Conservation (phyloP, 2,113 vertebrate species). For the Trachemys scripta region DNA sequence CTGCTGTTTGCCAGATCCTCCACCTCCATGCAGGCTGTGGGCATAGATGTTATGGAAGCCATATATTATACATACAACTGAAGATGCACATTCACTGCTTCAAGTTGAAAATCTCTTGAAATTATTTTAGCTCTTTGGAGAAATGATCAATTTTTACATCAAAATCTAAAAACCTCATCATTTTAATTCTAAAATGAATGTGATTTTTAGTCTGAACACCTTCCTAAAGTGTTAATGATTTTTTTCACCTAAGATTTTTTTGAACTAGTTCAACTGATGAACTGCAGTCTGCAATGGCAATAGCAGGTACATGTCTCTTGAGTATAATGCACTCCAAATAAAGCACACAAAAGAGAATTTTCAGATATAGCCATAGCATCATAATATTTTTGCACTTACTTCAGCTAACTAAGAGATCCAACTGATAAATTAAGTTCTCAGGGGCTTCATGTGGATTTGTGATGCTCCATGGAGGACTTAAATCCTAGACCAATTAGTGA, state of each 20-base stretch:
- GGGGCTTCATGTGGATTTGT: background rate
- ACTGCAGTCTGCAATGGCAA: background rate
- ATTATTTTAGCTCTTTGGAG: background rate
- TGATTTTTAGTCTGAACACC: background rate
- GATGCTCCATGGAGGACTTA: background rate
- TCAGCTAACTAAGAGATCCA: accelerated
- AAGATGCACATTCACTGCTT: background rate
- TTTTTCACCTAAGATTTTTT: background rate
- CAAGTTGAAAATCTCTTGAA: accelerated
- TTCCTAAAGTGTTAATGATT: accelerated
- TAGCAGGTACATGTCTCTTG: accelerated
- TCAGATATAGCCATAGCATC: background rate
- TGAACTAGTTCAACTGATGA: background rate
- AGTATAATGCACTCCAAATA: background rate
- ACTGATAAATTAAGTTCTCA: background rate
- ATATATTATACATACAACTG: background rate
- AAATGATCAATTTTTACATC: background rate
- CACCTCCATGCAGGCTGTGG: background rate
- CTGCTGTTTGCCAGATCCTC: background rate
- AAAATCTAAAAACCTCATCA: background rate
- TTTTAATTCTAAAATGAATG: too few relatives aligned
- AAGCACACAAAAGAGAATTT: background rate
- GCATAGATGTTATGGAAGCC: background rate
- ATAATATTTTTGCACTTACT: background rate
- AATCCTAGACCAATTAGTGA: background rate